Base-by-base conservation (phyloP, 53 echinoderm and acorn worm genomes). In the Stichopus horrens region DNA sequence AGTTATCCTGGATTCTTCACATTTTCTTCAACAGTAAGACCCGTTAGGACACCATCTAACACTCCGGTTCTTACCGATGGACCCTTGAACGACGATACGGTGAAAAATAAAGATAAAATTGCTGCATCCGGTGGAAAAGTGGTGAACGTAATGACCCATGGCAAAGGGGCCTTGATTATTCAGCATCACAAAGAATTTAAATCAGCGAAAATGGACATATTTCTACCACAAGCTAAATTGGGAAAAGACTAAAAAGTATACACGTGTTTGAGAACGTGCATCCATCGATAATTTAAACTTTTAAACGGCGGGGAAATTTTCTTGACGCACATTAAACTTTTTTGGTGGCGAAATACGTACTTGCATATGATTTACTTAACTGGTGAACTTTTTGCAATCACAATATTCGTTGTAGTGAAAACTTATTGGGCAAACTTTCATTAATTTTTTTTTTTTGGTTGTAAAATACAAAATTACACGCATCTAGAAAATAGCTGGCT, bases 161-260 rank as follows among this genome's bases (percentile, higher is more conserved):
- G 79, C 7, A 79, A 79, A 16, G 79, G 79, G 9, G 79, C 79
- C 52, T 79, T 79, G 52, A 79, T 79, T 53, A 79, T 79, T 19
- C 79, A 79, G 55, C 79, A 79, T 51, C 79, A 79, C 56, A 79
- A 53, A 55, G n/a, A 79, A 19, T 16, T 79, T 1, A 79, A 79
- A 54, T 18, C 79, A 9, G 79, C 79, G 8, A 79, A 79, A 13
- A 19, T 79, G 55, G 79, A 79, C 53, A 53, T 79, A 16, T 79
- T 79, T 79, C 79, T 79, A 55, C 79, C 79, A 53, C 79, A 53
- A 79, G 79, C 53, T 7, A 79, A 53, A 55, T 53, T 79, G 79
- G 79, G 79, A 0, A 51, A 79, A 53, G 7, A 79, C 5, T 56
- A 53, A 53, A 53, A 7, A 16, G 37, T 37, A 37, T 37, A 37